Evolutionary conservation across 2,113 vertebrate genomes (phyloP).

Genomic region (Chaenogobius annularis): DNA sequence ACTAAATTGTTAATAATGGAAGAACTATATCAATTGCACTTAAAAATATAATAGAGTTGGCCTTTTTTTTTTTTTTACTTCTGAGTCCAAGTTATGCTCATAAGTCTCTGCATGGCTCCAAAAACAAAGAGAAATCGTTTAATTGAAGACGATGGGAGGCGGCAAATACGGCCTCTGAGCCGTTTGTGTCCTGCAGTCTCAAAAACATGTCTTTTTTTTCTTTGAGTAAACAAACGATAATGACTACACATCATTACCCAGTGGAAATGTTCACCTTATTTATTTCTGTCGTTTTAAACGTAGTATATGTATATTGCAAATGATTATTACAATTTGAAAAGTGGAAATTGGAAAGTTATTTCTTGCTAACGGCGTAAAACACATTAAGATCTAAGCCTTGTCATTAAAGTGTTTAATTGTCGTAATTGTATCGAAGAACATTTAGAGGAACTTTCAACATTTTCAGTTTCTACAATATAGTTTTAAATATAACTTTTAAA

Average conservation of each 20-base stretch:
- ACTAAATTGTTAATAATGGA: neutral
- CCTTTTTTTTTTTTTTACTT: neutral
- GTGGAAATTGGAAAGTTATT: neutral
- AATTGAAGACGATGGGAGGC: slow-evolving; percentile 3
- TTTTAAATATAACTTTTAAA: no score
- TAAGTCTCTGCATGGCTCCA: neutral
- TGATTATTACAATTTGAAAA: neutral
- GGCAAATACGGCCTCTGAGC: neutral
- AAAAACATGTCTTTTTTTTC: neutral
- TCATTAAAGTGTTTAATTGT: neutral
- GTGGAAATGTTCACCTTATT: neutral
- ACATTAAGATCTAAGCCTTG: neutral
- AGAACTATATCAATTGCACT: neutral
- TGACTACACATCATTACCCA: neutral
- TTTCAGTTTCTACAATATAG: neutral
- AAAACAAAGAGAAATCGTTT: neutral
- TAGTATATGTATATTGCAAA: neutral
- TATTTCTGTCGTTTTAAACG: neutral
- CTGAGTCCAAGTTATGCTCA: neutral
- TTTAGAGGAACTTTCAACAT: neutral
- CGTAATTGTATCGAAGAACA: no score
- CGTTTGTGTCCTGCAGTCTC: neutral
- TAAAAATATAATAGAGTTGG: neutral
- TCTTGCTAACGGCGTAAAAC: neutral
- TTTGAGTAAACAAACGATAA: neutral